Base-by-base conservation (phyloP, 2,797 vertebrate genomes). In the Melanotaenia pygmaea region DNA sequence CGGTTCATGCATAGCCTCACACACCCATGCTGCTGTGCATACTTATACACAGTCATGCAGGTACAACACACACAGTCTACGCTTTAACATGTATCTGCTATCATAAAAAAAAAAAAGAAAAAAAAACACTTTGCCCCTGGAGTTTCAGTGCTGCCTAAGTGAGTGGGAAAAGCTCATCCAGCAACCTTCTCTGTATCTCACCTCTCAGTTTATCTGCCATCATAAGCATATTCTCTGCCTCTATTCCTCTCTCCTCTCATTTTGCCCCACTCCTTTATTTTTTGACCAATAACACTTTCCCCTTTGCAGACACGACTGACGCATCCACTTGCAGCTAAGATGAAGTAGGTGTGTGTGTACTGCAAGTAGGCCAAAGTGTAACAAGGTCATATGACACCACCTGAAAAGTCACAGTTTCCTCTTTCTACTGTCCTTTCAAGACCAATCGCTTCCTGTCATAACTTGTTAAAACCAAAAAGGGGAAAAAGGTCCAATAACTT, bases 171-270 rank as follows among this genome's bases (percentile, higher is more conserved):
- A 62, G 70, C 66, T 84, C 72, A 76, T 67, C 66, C 60, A 65
- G 72, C 60, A 81, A 66, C 67, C 70, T 66, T 56, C 59, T 67
- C 77, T 37, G n/a, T 32, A 67, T 61, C 72, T 79, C 79, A 84
- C 77, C 80, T 78, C 72, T 81, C 58, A 56, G 30, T 80, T 80
- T 72, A 60, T 75, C 86, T 70, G 85, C 71, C 64, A 47, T 72
- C 74, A 88, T 87, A 88, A 89, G 83, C 88, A 88, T 53, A 84
- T 77, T 70, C 34, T 35, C 64, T 67, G 32, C 35, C n/a, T 20
- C 26, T 20, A 24, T 24, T 68, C 26, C 62, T 62, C 51, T 56
- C 22, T 68, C 0, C 5, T 11, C 58, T 82, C 54, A 59, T 72
- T 77, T 77, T 64, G 47, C 30, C 60, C 65, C 59, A 76, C 14